Conservation (phyloP, 2,888 invertebrate species). For the Hyppa rectilinea region DNA sequence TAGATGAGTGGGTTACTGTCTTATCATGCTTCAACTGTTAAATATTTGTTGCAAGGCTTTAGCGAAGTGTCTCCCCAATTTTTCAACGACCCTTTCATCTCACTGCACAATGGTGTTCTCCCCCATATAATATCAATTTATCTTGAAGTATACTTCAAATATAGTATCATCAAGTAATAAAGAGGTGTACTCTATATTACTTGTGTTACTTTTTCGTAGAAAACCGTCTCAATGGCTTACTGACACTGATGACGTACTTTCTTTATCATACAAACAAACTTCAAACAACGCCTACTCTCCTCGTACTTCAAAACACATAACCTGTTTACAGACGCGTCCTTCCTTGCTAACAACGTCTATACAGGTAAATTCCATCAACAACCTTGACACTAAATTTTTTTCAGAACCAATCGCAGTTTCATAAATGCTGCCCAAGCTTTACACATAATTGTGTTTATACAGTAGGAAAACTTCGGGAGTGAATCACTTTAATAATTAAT, state of each 20-base stretch:
- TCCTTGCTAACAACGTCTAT: not conserved
- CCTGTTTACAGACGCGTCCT: not conserved
- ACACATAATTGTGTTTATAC: constrained; percentile 17
- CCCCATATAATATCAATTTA: too few species aligned
- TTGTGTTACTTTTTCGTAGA: not conserved
- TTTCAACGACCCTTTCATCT: too few species aligned
- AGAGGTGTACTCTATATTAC: too few species aligned
- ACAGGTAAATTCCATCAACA: constrained; percentile 12
- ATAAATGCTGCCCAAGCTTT: constrained; percentile 12
- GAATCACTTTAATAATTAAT: constrained; percentile 40
- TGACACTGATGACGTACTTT: not conserved
- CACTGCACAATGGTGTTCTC: too few species aligned
- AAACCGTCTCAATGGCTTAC: not conserved
- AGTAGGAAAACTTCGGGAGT: constrained; percentile 50
- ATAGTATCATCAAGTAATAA: too few species aligned
- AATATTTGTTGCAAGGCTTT: not conserved
- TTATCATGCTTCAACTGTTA: not conserved
- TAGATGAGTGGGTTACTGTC: not conserved
- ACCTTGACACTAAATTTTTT: constrained; percentile 50
- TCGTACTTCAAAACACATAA: not conserved
- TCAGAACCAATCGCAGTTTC: constrained; percentile 35
- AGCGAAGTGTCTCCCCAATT: not conserved
- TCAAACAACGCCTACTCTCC: not conserved
- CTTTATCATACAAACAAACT: not conserved
- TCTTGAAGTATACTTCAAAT: too few species aligned